Conservation (phyloP, 2,113 vertebrate genomes). For the Lagopus muta region DNA sequence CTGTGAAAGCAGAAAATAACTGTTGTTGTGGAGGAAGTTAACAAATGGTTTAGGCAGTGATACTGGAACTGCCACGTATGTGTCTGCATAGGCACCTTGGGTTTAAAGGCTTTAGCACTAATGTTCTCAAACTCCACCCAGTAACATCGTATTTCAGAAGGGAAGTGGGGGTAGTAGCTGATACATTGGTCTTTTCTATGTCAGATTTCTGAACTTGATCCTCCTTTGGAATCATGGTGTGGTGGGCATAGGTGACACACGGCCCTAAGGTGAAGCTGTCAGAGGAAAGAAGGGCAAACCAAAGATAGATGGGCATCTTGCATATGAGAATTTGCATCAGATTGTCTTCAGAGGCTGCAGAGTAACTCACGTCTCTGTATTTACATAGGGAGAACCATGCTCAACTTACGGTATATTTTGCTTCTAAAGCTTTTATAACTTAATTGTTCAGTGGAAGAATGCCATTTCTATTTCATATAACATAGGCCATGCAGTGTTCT, state of each 20-base stretch:
- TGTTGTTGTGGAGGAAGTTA: neutral
- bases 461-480: neutral
- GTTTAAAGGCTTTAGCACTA: neutral
- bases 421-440: neutral
- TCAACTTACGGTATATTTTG: neutral
- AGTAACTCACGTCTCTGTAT: neutral
- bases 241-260: neutral
- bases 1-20: neutral
- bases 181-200: neutral
- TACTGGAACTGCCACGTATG: neutral
- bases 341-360: neutral
- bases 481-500: constrained; percentile 19
- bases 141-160: neutral
- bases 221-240: neutral
- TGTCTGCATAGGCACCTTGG: neutral
- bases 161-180: neutral
- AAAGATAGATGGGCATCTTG: rapidly evolving
- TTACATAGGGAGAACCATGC: neutral
- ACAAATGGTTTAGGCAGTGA: neutral
- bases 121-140: neutral
- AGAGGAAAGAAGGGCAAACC: neutral
- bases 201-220: neutral
- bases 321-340: neutral
- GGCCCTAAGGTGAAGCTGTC: neutral
- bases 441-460: constrained; percentile 16